These are phyloP conservation scores for Mormyrops boulengeri DNA, from an alignment of 2,797 vertebrate genomes.

Conservation along the genomic window DNA sequence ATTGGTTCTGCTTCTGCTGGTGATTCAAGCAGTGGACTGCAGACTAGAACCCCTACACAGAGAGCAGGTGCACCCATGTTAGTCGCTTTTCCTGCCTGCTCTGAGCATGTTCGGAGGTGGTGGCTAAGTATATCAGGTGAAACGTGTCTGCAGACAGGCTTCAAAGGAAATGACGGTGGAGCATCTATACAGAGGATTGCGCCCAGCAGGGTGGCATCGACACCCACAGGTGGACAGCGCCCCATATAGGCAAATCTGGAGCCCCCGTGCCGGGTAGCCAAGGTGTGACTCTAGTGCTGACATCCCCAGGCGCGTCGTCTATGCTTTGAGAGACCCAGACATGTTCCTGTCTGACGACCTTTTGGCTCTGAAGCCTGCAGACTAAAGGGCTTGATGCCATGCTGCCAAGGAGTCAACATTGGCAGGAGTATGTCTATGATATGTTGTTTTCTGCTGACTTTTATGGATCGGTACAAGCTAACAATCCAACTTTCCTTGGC, in stretches of 20 bases:
- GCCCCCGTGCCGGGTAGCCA: neutral
- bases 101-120: neutral
- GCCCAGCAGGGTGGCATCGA: constrained; percentile 95
- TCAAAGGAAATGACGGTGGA: constrained; percentile 98
- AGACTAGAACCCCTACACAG: constrained; percentile 88
- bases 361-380: constrained; percentile 91
- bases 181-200: constrained; percentile 94
- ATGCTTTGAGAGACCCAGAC: constrained; percentile 90
- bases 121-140: neutral
- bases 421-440: neutral
- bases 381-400: constrained; percentile 46
- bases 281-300: neutral
- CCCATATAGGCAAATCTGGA: neutral
- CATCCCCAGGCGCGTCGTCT: constrained; percentile 80
- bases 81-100: neutral
- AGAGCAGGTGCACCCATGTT: constrained; percentile 77
- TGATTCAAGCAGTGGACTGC: constrained; percentile 81
- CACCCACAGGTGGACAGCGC: constrained; percentile 77
- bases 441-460: neutral
- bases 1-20: neutral
- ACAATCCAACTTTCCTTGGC: neutral
- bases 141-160: constrained; percentile 66
- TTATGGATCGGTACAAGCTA: neutral
- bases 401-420: neutral
- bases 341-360: constrained; percentile 95